These are phyloP conservation scores for Rugalucina vietnamica DNA, from an alignment of 2,888 invertebrate species.

Conservation along the genomic window DNA sequence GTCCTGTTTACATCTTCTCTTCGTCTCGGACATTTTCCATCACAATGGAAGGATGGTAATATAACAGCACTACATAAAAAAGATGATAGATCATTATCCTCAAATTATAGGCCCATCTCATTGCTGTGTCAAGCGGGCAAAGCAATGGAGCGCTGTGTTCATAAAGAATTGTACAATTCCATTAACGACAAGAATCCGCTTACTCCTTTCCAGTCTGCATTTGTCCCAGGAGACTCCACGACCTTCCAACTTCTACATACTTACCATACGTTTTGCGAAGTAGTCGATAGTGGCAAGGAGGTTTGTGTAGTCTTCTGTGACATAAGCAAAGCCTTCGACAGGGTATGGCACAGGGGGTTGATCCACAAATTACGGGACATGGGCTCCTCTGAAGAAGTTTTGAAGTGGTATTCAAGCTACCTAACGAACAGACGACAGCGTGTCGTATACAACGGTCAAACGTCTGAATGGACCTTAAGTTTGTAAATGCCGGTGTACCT, in stretches of 20 bases:
- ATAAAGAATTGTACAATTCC: conserved; percentile 14
- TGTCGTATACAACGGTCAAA: not conserved
- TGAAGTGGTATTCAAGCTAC: not conserved
- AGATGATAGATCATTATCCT: too few species aligned
- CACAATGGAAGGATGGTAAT: conserved; percentile 17
- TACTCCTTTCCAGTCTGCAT: not conserved
- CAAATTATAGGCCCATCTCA: conserved; percentile 21
- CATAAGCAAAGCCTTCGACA: not conserved
- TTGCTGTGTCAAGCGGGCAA: conserved; percentile 11
- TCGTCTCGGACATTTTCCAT: not conserved
- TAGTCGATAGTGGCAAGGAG: not conserved
- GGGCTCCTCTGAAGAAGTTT: not conserved
- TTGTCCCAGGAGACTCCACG: not conserved
- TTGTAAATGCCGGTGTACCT: not conserved
- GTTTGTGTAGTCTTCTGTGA: conserved; percentile 1
- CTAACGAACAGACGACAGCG: not conserved
- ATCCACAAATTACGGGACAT: not conserved
- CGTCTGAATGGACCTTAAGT: not conserved
- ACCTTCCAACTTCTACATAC: not conserved
- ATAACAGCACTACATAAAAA: conserved; percentile 25
- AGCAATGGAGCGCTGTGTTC: conserved; percentile 23
- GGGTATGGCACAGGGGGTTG: not conserved
- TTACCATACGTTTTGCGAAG: not conserved
- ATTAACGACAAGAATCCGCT: not conserved
- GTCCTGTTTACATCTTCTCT: not conserved